Evolutionary conservation across 2,888 invertebrate species (phyloP), one percentile per base, ranked within the genome.

Genomic region (Hecatera dysodea): DNA sequence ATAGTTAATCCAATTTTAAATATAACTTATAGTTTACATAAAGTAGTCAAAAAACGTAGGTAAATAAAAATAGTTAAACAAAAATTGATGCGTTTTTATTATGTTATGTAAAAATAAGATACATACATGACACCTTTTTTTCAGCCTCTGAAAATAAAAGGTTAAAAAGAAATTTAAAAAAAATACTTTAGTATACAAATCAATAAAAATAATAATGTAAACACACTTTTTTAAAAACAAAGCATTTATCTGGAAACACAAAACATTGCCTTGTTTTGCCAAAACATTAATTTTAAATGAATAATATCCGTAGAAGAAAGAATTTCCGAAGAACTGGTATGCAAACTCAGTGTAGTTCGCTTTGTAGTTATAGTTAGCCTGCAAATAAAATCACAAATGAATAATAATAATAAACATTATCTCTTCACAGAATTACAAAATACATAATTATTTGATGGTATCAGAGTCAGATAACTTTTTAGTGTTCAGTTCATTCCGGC

Each of bases 271-370:
- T 65, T 78, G 67, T 50, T 73, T 79, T 1, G 84, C 69, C 0
- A 77, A 11, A 3, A 22, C 29, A 17, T 61, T 65, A 4, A 56
- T 33, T 46, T 84, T 84, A 39, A 84, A 81, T 1, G 24, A 42
- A 36, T 77, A 84, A 1, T 81, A 70, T 0, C 82, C 84, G 27
- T 84, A 84, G 48, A 84, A 84, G 68, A 84, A 84, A 9, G 75
- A 66, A 6, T 11, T 61, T 0, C 84, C 81, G 9, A 79, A 77
- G 48, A 84, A 82, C 52, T 60, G 55, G 9, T 63, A 17, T 0
- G 64, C 52, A 0, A 57, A 17, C 6, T 74, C 62, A 9, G 73
- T 82, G 42, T 67, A 72, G 44, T 84, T 82, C 0, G 60, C 15
- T 52, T 24, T 61, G 56, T 19, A 74, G 24, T 24, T 17, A 22